Evolutionary conservation across 2,888 invertebrate species (phyloP).

Genomic region (Eilema griseolum): DNA sequence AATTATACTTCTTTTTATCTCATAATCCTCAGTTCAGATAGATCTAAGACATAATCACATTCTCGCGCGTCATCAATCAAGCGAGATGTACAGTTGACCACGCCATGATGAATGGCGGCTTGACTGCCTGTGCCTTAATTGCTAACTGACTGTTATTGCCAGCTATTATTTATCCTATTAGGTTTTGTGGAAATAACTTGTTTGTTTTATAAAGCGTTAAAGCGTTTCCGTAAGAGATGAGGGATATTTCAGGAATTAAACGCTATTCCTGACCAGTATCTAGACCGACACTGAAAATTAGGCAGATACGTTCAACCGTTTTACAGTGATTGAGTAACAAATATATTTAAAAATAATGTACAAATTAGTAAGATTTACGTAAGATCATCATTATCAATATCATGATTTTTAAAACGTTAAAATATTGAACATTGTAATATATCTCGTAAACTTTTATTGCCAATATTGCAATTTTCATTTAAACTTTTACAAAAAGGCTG

Average conservation of each 20-base stretch:
- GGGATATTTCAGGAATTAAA: no score
- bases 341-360: no score
- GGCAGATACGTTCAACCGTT: no score
- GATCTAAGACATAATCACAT: constrained; percentile 6
- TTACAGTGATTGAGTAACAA: no score
- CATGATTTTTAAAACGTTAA: no score
- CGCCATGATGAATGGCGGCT: constrained; percentile 33
- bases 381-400: no score
- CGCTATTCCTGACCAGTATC: no score
- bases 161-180: constrained; percentile 17
- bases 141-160: constrained; percentile 25
- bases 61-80: constrained; percentile 31
- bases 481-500: constrained; percentile 49
- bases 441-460: background rate
- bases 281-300: no score
- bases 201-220: background rate
- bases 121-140: constrained; percentile 24
- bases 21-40: constrained; percentile 4
- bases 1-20: constrained; percentile 6
- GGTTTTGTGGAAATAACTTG: constrained; percentile 32
- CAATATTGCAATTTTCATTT: constrained; percentile 11
- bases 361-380: no score
- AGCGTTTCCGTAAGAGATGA: no score
- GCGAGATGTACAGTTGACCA: constrained; percentile 18
- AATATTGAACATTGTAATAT: background rate